These are phyloP conservation scores for Gavia stellata DNA, from an alignment of 2,113 vertebrate genomes.

Conservation along the genomic window DNA sequence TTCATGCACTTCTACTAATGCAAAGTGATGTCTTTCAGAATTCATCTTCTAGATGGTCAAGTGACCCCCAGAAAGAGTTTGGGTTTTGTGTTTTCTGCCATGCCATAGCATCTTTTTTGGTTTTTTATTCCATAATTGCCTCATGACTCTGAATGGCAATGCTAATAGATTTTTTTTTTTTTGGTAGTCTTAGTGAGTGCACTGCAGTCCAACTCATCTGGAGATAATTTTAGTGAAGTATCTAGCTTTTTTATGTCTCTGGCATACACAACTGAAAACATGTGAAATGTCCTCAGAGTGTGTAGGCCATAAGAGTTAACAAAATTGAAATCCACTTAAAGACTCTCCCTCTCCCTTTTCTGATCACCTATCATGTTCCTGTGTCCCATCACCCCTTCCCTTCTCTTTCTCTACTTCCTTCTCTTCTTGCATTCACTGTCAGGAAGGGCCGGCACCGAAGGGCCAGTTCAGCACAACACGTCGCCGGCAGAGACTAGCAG, in stretches of 20 bases:
- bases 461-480: constrained; percentile 76
- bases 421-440: constrained; percentile 75
- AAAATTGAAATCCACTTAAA: constrained; percentile 61
- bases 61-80: background rate
- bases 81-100: background rate
- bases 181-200: background rate
- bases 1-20: background rate
- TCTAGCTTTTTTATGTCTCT: background rate
- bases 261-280: constrained; percentile 25
- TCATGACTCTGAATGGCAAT: background rate
- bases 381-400: constrained; percentile 42
- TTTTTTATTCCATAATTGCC: constrained; percentile 16
- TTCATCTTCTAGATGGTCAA: background rate
- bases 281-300: background rate
- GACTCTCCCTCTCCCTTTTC: constrained; percentile 66
- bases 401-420: constrained; percentile 64
- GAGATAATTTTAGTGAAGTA: background rate
- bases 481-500: constrained; percentile 80
- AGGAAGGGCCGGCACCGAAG: constrained; percentile 81
- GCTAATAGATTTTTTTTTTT: background rate
- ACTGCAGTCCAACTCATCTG: background rate
- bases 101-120: background rate
- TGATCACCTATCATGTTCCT: constrained; percentile 64
- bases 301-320: constrained; percentile 26
- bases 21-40: background rate